Base-by-base conservation (phyloP, 2,797 vertebrate genomes). In the Brachyrhaphis roseni region DNA sequence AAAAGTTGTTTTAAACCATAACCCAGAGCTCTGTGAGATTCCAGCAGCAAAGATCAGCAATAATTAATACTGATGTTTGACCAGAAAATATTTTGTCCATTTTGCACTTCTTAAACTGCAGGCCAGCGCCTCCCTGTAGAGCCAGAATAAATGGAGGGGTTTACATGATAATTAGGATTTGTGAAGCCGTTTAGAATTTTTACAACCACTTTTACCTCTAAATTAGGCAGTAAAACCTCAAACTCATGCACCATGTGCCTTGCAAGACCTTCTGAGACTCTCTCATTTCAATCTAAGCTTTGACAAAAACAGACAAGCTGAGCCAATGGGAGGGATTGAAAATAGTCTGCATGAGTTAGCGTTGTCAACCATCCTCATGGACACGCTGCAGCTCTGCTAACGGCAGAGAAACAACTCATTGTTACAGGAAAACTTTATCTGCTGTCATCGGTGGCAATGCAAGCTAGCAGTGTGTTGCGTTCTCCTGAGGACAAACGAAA, bases 141-240 rank as follows among this genome's bases (percentile, higher is more conserved):
- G 4, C 26, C 23, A 41, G 20, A 68, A 68, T 39, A 15, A 72
- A 11, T 28, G 66, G n/a, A 55, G 66, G 66, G 15, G 68, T 70
- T 72, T 31, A 57, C 51, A 45, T 2, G 13, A 36, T 46, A 55
- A 59, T 36, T 46, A 12, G 31, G 28, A 59, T 72, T 57, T 72
- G 39, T 59, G 16, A 31, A 55, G 10, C 39, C 13, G 28, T 11
- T 70, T 12, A 43, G 39, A 34, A 55, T 1, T 41, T 75, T 75
- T 8, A 46, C 20, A 46, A 49, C 74, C 51, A 28, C 39, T 57
- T 75, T 75, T 75, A 28, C 39, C 74, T 75, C 74, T 31, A 77
- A 41, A 46, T 62, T 15, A 62, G 16, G 36, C 15, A 16, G 55
- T 73, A 26, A 46, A 71, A 79, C 59, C 41, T 75, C 43, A 31